Percentiles rank a stretch among this genome's conserved stretches.
phyloP scores from a whole-genome alignment of 2,797 vertebrate genomes.

The Cottoperca gobio region DNA sequence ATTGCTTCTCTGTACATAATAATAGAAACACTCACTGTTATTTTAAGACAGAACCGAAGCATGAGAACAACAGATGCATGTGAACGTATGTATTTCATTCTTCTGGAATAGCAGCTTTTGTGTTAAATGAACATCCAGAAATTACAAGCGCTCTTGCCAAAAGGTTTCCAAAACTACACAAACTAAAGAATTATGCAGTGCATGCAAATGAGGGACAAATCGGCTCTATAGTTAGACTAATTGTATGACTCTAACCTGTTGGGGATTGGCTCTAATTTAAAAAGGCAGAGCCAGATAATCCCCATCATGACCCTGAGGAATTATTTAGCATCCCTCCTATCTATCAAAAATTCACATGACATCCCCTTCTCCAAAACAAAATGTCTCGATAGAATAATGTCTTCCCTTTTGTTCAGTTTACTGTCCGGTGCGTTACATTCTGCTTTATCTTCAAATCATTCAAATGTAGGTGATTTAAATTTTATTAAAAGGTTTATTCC shows the following conservation, averaged over 20 bases:
- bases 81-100: slow-evolving; percentile 57
- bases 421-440: not conserved
- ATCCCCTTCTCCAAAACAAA: slow-evolving; percentile 12
- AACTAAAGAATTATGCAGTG: not conserved
- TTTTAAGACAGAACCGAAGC: slow-evolving; percentile 41
- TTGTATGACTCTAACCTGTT: slow-evolving; percentile 27
- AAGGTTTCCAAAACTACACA: not conserved
- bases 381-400: not conserved
- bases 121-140: slow-evolving; percentile 33
- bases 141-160: not conserved
- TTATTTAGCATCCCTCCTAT: slow-evolving; percentile 55
- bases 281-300: slow-evolving; percentile 54
- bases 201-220: slow-evolving; percentile 9
- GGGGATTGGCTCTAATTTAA: slow-evolving; percentile 44
- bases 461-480: slow-evolving; percentile 15
- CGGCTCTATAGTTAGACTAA: slow-evolving; percentile 6
- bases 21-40: slow-evolving; percentile 44
- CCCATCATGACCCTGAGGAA: slow-evolving; percentile 50
- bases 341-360: slow-evolving; percentile 37
- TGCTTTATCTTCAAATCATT: slow-evolving; percentile 7
- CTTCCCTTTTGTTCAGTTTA: not conserved
- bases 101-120: slow-evolving; percentile 75
- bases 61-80: slow-evolving; percentile 45
- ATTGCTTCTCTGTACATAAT: slow-evolving; percentile 34
- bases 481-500: slow-evolving; percentile 22